Conservation (phyloP, 1,140 invertebrate species). For the Heliconius nattereri region DNA sequence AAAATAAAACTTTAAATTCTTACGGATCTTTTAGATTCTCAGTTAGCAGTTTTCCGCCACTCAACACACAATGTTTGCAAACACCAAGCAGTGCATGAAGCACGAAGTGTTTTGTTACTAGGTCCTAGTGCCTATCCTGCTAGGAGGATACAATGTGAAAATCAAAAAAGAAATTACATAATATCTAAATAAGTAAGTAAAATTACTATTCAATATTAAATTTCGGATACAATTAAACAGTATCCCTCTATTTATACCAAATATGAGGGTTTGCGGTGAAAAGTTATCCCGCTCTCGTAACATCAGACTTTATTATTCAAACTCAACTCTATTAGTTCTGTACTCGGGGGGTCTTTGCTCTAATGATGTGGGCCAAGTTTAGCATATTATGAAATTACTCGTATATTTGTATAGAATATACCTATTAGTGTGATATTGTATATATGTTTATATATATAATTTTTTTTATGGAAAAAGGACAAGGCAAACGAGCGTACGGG, state of each 20-base stretch:
- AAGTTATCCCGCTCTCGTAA: constrained; percentile 15
- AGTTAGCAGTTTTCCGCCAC: too few species aligned
- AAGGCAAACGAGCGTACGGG: too few species aligned
- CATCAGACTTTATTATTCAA: constrained; percentile 25
- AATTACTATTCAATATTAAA: neutral
- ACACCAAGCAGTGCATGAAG: too few species aligned
- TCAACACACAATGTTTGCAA: too few species aligned
- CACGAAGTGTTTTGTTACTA: too few species aligned
- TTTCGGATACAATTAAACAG: neutral
- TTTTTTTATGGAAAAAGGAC: too few species aligned
- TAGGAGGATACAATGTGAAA: too few species aligned
- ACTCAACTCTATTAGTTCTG: constrained; percentile 21
- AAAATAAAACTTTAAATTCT: too few species aligned
- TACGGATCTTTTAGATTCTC: too few species aligned
- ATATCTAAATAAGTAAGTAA: neutral
- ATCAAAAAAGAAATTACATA: too few species aligned
- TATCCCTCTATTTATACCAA: neutral
- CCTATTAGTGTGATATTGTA: neutral
- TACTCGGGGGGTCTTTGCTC: constrained; percentile 9
- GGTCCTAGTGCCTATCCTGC: too few species aligned
- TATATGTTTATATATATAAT: neutral
- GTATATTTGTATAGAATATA: too few species aligned
- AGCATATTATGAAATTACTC: neutral
- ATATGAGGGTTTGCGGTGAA: constrained; percentile 13
- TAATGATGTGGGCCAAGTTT: constrained; percentile 14